Evolutionary conservation across 2,113 vertebrate genomes (phyloP), one percentile per base, ranked within the genome.

Genomic region (Oreocharis arfaki): DNA sequence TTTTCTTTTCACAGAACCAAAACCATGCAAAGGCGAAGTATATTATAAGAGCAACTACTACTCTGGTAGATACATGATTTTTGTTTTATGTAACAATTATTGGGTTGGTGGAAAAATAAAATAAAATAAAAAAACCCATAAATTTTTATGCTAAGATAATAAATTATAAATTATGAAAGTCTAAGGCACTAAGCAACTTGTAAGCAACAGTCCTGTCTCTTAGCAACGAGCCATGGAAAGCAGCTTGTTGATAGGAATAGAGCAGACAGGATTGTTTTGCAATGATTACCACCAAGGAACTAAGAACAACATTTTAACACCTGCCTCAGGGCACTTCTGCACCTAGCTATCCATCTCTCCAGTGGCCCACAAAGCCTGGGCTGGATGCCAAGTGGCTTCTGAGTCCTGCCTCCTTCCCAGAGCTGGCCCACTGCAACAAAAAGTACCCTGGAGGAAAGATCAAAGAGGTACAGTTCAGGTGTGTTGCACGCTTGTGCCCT

Each of bases 121-220:
- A 97, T 97, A 87, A 95, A 95, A n/a, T n/a, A n/a, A n/a, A 96
- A 89, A 93, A 16, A 10, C 7, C n/a, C 93, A 96, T 91, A 97
- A 97, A 76, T 98, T 98, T 98, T 97, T 97, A 97, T 97, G 96
- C 90, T 91, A 91, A 96, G 96, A 97, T 98, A 98, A 98, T 97
- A 98, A 98, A 98, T 98, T 97, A 98, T 98, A 98, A 98, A 98
- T 98, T 98, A 98, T 97, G 97, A 97, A 98, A 98, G 97, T 98
- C 96, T 92, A 96, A 79, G 89, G 97, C 97, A 98, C 96, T 21
- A 69, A 97, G 91, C 89, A 98, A 97, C 98, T 98, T 98, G 97
- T 98, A 98, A 98, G 98, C 98, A 98, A 98, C 97, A 97, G 95
- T 97, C 96, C 95, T 96, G 98, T 98, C 97, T 98, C 98, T 98